Evolutionary conservation across 2,113 vertebrate genomes (phyloP), one percentile per base, ranked within the genome.

Genomic region (Saiga tatarica): DNA sequence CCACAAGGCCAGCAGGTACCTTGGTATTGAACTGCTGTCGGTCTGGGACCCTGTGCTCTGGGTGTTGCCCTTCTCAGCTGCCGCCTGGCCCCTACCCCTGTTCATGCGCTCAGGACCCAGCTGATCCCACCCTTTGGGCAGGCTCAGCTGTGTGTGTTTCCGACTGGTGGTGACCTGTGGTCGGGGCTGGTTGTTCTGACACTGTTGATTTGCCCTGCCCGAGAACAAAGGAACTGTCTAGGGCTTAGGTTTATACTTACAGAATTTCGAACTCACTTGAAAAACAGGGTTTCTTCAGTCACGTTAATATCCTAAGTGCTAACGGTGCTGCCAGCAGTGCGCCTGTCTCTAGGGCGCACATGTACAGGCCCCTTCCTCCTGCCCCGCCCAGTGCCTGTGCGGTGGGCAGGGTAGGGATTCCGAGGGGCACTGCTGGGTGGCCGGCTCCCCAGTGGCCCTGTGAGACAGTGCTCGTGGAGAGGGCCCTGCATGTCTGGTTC

Each of bases 331-430:
- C 45, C 36, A 7, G 53, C 11, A 0, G 0, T 28, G 53, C 30
- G 9, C 33, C 30, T 21, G 7, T 6, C 45, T 9, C 33, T 23
- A 6, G 36, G 64, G 45, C 52, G 15, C 21, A 30, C 7, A 0
- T 4, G 6, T 45, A 33, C 2, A 0, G 55, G 47, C 3, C 2
- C 21, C 21, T 11, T 23, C 7, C 4, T 78, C 53, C 23, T 21
- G 6, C 76, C 62, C 16, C 6, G 14, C 42, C n/a, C 23, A 36
- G 33, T 8, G 45, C 50, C 25, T 19, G 33, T 10, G 25, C 2
- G 6, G 5, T 12, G 47, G 62, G 87, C 42, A 50, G 59, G 74
- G 10, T 25, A 4, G 45, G 36, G 16, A 36, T 7, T 87, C 55
- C 1, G 11, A 52, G 79, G 78, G 52, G 7, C 4, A 2, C 12